Conservation (phyloP, 2,797 vertebrate species). For the Melopsittacus undulatus region DNA sequence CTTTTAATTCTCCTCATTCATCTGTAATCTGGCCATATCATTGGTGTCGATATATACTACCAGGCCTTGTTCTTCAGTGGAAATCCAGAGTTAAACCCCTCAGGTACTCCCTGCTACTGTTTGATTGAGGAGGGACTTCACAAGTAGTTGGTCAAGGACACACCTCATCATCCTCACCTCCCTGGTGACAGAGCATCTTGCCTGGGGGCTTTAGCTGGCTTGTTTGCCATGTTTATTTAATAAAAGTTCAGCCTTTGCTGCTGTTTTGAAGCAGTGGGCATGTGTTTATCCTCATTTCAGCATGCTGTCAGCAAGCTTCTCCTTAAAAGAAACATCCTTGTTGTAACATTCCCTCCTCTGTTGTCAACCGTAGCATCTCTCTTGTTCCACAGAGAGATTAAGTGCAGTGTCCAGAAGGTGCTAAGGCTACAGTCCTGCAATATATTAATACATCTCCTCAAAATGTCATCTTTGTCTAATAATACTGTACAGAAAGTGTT, state of each 20-base stretch:
- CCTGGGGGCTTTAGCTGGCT: constrained; percentile 1
- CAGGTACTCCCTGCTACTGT: neutral
- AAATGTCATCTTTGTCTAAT: neutral
- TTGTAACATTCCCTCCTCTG: neutral
- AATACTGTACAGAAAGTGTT: neutral
- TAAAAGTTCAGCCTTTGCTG: neutral
- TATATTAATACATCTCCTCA: rapidly evolving
- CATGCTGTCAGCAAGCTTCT: neutral
- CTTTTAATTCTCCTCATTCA: rapidly evolving
- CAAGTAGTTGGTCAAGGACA: constrained; percentile 4
- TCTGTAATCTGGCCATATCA: rapidly evolving
- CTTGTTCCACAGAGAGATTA: neutral
- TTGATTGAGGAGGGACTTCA: neutral
- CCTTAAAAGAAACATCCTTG: neutral
- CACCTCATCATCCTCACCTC: constrained; percentile 40
- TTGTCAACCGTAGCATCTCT: neutral
- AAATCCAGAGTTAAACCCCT: neutral
- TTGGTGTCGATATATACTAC: neutral
- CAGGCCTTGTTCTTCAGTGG: neutral
- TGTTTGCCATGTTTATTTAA: constrained; percentile 23
- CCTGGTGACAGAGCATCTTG: constrained; percentile 4
- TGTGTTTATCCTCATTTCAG: constrained; percentile 49
- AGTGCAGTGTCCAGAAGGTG: neutral
- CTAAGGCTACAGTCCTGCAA: neutral
- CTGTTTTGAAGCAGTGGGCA: constrained; percentile 2